phyloP scores from a whole-genome alignment of 1,140 invertebrate genomes.

The Melanaphis sacchari region DNA sequence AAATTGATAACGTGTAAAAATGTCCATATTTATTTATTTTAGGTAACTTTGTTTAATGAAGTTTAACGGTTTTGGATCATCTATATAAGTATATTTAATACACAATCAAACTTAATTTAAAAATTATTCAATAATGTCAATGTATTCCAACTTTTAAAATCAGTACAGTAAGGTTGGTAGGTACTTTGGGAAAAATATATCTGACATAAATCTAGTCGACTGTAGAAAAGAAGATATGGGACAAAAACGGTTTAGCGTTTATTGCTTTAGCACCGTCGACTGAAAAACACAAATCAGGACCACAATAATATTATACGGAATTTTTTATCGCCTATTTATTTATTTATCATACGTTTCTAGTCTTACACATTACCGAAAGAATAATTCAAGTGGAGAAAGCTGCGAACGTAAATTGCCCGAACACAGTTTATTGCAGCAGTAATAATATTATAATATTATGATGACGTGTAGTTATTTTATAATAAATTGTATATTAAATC shows the following conservation, averaged over 20 bases:
- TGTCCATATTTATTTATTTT: background rate
- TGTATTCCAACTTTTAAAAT: background rate
- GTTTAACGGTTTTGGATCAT: background rate
- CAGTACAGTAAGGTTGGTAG: background rate
- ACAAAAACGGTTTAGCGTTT: conserved; percentile 49
- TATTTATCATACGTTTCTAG: conserved; percentile 41
- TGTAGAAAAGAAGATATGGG: conserved; percentile 18
- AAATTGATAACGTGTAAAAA: background rate
- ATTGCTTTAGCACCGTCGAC: conserved; percentile 40
- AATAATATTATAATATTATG: background rate
- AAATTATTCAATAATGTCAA: background rate
- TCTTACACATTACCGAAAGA: conserved; percentile 26
- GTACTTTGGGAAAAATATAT: background rate
- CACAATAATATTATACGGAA: conserved; percentile 33
- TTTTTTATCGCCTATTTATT: conserved; percentile 15
- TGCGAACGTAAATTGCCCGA: background rate
- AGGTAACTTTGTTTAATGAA: background rate
- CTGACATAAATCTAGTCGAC: conserved; percentile 39
- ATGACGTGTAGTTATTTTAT: background rate
- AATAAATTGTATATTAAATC: background rate
- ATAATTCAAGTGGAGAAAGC: conserved; percentile 23
- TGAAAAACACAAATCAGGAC: conserved; percentile 47
- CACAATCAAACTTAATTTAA: too few species aligned
- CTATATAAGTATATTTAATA: background rate
- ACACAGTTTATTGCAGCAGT: background rate